Base-by-base conservation (phyloP, 2,888 invertebrate genomes). In the Eubasilissa splendida region DNA sequence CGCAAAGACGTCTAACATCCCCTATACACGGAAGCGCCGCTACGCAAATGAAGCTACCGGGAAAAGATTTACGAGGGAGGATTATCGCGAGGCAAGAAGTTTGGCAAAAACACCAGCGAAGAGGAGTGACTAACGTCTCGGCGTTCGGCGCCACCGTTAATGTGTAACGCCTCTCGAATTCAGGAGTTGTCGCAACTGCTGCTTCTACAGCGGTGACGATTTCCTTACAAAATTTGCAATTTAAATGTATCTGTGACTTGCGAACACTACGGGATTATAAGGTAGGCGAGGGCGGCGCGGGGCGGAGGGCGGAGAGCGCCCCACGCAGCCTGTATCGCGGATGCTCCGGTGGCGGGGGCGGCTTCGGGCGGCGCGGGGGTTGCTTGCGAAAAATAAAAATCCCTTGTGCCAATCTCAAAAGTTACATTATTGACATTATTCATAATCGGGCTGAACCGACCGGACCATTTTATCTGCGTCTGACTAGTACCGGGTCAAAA, bases 201-300 rank as follows among this genome's bases (percentile, higher is more conserved):
- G 81, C 79, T 63, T 76, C 76, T 79, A 81, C 81, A 79, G 76
- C 70, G 71, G 71, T 79, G 77, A 75, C 80, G 77, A 63, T 80
- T 65, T 76, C 77, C 22, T 22, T 76, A 59, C 76, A 65, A 68
- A 80, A 82, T 80, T 82, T 78, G 82, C 82, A 82, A 82, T 82
- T 82, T 82, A 82, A 82, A 82, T 82, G 80, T 80, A 82, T 80
- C 75, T 82, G 78, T 63, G 80, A 80, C 82, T 82, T 78, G 74
- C 1, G 22, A 54, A 58, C 31, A 31, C 58, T 14, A 50, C n/a
- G 50, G 50, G n/a, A 10, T 14, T 71, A 71, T 22, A 53, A 50
- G 14, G 3, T 22, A 53, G 71, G 71, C 52, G 12, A 53, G 22
- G 53, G 14, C 11, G 54, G 71, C 22, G 22, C 22, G 22, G 54